Conservation (phyloP, 2,797 vertebrate genomes). For the Mormyrops attenuatus region DNA sequence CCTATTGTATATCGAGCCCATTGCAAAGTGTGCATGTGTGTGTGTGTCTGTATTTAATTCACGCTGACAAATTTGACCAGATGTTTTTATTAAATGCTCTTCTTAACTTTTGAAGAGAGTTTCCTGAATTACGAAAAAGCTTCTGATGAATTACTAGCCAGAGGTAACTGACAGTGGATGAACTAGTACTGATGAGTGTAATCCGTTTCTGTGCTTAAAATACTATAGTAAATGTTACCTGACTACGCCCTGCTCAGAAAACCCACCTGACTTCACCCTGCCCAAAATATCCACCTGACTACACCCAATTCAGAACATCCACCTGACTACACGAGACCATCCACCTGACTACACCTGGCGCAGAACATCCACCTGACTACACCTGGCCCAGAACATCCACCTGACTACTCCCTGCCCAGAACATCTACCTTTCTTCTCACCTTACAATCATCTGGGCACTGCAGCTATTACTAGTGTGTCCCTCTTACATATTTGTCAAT, state of each 20-base stretch:
- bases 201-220: neutral
- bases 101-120: neutral
- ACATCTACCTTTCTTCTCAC: neutral
- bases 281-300: neutral
- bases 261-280: neutral
- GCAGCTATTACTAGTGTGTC: neutral
- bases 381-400: neutral
- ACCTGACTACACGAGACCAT: neutral
- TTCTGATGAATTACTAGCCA: neutral
- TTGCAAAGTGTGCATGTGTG: neutral
- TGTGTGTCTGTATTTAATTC: neutral
- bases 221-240: neutral
- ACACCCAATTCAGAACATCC: too few species aligned
- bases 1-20: neutral
- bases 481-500: neutral
- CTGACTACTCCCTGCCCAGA: neutral
- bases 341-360: neutral
- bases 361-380: neutral
- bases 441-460: neutral
- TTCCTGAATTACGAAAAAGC: neutral
- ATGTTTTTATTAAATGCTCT: neutral
- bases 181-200: neutral
- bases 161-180: neutral
- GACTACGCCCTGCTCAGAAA: neutral
- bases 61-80: neutral